Base-by-base conservation (phyloP, 2,113 vertebrate species). In the Muntiacus muntjak region DNA sequence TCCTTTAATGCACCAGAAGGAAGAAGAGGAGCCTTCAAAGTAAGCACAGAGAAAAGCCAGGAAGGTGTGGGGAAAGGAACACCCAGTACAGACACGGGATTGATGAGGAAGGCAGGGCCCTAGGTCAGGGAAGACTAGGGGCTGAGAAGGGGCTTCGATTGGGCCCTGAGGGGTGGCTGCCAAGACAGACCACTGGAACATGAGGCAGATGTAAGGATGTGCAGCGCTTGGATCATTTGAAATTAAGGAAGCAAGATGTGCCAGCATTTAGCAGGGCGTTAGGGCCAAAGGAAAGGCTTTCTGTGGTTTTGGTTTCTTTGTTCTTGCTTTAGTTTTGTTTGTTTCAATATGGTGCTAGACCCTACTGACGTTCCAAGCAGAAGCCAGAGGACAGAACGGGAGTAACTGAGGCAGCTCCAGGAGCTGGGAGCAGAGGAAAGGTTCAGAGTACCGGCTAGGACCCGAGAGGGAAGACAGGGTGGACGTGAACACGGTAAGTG, bases 31-130 rank as follows among this genome's bases (percentile, higher is more conserved):
- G n/a, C 7, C 33, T 62, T 52, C 26, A 23, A 1, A 47, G 23
- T 30, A 78, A 76, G 16, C 30, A 14, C 30, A 78, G 43, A 36
- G 64, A 30, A 85, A 23, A 19, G 54, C 19, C 43, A 78, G 52
- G 62, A 43, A 21, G 30, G 55, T 4, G 33, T 60, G 23, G 40
- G 55, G 3, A 8, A 50, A 81, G 55, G 54, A 36, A 36, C 23
- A 7, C 10, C 14, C 1, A n/a, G 4, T 40, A 50, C 1, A 3
- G 30, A 14, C 21, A 7, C 2, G 7, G 14, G 40, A 5, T 8
- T 0, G 5, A 30, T 3, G 55, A 57, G 45, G 58, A 30, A n/a
- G 58, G 78, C 19, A 47, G 71, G n/a, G 14, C 21, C 4, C 11
- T 21, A 47, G 57, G 54, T 25, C 26, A 9, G 81, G 81, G 54